Conservation (phyloP, 2,113 vertebrate species). For the Athene noctua region DNA sequence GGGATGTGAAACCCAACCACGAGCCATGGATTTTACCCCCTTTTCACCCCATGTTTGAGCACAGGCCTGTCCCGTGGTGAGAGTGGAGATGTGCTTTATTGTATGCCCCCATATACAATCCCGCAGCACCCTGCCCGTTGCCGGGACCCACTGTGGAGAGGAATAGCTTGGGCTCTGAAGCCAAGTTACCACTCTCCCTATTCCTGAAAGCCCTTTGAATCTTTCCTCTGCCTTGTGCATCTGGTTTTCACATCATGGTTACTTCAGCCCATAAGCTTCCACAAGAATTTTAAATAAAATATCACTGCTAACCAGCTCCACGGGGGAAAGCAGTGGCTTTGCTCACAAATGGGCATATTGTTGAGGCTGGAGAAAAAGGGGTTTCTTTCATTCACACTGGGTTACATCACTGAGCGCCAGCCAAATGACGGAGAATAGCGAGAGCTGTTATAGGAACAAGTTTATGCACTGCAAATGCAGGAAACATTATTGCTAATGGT, state of each 20-base stretch:
- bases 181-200: not conserved
- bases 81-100: not conserved
- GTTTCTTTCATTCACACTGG: conserved; percentile 48
- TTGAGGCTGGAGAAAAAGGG: conserved; percentile 27
- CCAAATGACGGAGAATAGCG: not conserved
- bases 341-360: conserved; percentile 53
- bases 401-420: conserved; percentile 10
- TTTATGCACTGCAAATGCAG: conserved; percentile 17
- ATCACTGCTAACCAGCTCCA: not conserved
- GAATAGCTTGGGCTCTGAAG: not conserved
- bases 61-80: rapidly evolving
- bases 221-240: conserved; percentile 33
- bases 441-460: conserved; percentile 26
- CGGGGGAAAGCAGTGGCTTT: not conserved
- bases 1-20: rapidly evolving
- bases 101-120: rapidly evolving
- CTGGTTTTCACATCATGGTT: conserved; percentile 50
- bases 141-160: not conserved
- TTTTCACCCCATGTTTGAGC: not conserved
- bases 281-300: conserved; percentile 59
- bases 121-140: rapidly evolving
- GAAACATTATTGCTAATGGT: conserved; percentile 33
- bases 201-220: conserved; percentile 22
- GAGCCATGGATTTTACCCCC: not conserved
- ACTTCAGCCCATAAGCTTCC: conserved; percentile 57